A percentile compares a stretch with the other conserved stretches of the same genome.
Evolutionary conservation across 37 sponge, comb jelly and placozoan genomes (phyloP).

Genomic region (Chondrilla cf. caribensis): DNA sequence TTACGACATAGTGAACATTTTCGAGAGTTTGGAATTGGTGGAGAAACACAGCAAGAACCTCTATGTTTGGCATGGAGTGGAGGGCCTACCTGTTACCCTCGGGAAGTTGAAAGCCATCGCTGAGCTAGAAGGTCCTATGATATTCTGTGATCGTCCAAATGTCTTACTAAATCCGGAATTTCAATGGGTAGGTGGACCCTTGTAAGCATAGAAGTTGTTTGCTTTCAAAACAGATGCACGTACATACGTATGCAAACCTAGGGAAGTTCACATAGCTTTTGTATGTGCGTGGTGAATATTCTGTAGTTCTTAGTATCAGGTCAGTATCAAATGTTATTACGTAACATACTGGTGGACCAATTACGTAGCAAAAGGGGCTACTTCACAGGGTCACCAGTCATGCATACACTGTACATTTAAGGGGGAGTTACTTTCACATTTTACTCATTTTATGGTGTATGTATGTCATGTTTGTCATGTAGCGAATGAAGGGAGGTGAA

Average conservation of each 20-base stretch:
- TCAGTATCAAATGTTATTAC: no score
- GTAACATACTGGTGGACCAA: no score
- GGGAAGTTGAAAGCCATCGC: constrained; percentile 72
- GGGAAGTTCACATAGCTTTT: no score
- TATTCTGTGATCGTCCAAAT: neutral
- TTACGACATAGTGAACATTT: constrained; percentile 91
- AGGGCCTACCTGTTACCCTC: constrained; percentile 59
- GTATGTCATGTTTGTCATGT: neutral
- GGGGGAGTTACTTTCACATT: neutral
- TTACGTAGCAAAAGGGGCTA: no score
- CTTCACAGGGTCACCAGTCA: no score
- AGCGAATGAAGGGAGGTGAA: neutral
- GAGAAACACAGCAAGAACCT: constrained; percentile 80
- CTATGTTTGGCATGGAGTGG: constrained; percentile 77
- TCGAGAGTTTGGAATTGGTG: constrained; percentile 87
- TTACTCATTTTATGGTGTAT: neutral
- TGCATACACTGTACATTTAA: no score
- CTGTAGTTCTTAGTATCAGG: no score
- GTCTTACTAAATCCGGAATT: constrained; percentile 1
- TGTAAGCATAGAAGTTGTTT: no score
- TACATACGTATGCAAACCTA: no score
- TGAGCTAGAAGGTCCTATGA: neutral
- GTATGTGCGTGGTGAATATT: no score
- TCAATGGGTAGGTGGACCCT: neutral
- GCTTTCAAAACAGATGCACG: no score